phyloP scores from a whole-genome alignment of 2,888 invertebrate genomes.

The Carabus problematicus region DNA sequence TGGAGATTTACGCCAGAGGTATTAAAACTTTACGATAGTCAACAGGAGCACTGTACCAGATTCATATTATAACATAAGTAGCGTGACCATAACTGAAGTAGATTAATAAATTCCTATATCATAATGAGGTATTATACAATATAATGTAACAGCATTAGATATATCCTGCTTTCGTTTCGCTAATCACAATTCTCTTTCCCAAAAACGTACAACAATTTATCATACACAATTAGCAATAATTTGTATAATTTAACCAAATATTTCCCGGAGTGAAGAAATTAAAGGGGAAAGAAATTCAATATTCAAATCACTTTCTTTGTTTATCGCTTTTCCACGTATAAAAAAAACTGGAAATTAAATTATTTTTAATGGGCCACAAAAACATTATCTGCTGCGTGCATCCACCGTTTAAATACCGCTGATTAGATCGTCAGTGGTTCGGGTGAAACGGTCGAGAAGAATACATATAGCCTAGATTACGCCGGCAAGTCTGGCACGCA shows the following conservation, averaged over 20 bases:
- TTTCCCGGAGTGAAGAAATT: not conserved
- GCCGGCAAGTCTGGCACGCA: slow-evolving; percentile 9
- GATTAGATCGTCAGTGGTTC: slow-evolving; percentile 19
- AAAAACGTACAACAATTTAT: too few species aligned
- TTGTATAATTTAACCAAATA: not conserved
- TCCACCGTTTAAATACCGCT: slow-evolving; percentile 29
- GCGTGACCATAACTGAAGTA: too few species aligned
- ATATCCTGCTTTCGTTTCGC: too few species aligned
- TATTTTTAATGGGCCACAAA: slow-evolving; percentile 19
- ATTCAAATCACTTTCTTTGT: too few species aligned
- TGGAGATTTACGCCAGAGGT: slow-evolving; percentile 22
- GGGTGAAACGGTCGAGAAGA: slow-evolving; percentile 20
- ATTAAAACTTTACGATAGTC: slow-evolving; percentile 16
- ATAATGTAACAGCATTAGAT: too few species aligned
- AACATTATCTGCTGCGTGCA: slow-evolving; percentile 19
- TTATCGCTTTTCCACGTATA: not conserved
- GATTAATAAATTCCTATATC: too few species aligned
- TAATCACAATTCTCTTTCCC: too few species aligned
- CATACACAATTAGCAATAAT: too few species aligned
- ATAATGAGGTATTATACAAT: too few species aligned
- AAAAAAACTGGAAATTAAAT: slow-evolving; percentile 14
- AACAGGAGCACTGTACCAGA: too few species aligned
- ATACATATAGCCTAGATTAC: slow-evolving; percentile 32
- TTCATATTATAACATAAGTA: too few species aligned
- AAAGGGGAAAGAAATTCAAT: not conserved